Evolutionary conservation across 2,113 vertebrate species (phyloP), one percentile per base, ranked within the genome.

Genomic region (Neolamprologus modestus): DNA sequence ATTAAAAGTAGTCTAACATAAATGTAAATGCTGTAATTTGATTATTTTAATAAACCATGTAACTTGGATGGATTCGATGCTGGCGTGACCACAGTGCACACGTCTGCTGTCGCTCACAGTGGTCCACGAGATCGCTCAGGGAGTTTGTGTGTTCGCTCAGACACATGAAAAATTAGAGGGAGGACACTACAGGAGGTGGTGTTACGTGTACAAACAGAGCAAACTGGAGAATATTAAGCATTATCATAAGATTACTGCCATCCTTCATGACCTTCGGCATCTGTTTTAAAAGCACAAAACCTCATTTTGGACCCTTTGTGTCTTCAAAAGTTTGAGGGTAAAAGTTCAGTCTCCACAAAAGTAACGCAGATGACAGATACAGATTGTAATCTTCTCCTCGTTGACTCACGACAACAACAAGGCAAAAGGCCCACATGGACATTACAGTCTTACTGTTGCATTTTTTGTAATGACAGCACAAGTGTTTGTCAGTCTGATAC

Each of bases 61-160:
- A 47, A 47, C 45, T 47, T 16, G 45, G 45, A 47, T 16, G 45
- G 14, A 47, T 47, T 47, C 4, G 4, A 47, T 47, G 45, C 45
- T 16, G 45, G 45, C 4, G 7, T 47, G 45, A 47, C 45, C 45
- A 47, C 45, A 47, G 45, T 47, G 45, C 45, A 47, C 45, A 47
- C 45, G 2, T 47, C 14, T 16, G 45, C 0, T 47, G 45, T 0
- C 1, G 7, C 45, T 8, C 45, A 47, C 14, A 47, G 45, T 47
- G 45, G 45, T 47, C 14, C 45, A 47, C 0, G 45, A 0, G 45
- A 8, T 0, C 7, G 45, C 45, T 47, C 45, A 16, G 45, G 45
- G 45, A 3, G 45, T 16, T 47, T 47, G 45, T 47, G 45, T 47
- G 45, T 47, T 16, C 0, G 4, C 14, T 47, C 14, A 47, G 14